Base-by-base conservation (phyloP, 2,888 invertebrate species). In the Nowickia ferox region DNA sequence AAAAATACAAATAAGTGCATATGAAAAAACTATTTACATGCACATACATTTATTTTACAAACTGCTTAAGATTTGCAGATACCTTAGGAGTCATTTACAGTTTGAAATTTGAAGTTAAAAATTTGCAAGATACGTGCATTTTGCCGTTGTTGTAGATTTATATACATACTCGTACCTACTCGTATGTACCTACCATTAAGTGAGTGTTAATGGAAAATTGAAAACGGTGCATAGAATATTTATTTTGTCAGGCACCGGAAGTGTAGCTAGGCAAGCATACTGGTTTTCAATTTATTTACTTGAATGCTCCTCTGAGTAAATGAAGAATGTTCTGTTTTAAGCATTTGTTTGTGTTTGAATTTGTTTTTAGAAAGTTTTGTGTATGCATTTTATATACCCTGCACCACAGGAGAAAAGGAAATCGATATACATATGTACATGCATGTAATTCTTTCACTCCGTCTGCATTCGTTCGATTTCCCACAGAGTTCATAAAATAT, bases 201-300 rank as follows among this genome's bases (percentile, higher is more conserved):
- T 65, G 40, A 65, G 71, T 72, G 71, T 72, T 72, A 65, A 80
- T 80, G 51, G 48, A 55, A 72, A 65, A 38, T 68, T 53, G 9
- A 71, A 53, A 71, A 79, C 48, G 59, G 15, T 68, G 66, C 46
- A 48, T 2, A 48, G 59, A 69, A 59, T 61, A 55, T 59, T 78
- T 61, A 51, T 19, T 69, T 59, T 55, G 48, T 57, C 57, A 66
- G 57, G 48, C 80, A 74, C 80, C 80, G 80, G 80, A 80, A 80
- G 57, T 74, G 66, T 13, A 42, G 22, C 42, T 66, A 66, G 59
- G 57, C 48, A 74, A 80, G 42, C 74, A 80, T 74, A 74, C 72
- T 66, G 74, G 80, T 80, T 80, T 80, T 74, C n/a, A 13, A 40
- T 40, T 51, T 42, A 53, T 51, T 55, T 44, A 66, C 38, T 61